These are phyloP conservation scores for Umimayanthus chanpuru DNA, from an alignment of 92 coral and sea anemone species.

Conservation along the genomic window DNA sequence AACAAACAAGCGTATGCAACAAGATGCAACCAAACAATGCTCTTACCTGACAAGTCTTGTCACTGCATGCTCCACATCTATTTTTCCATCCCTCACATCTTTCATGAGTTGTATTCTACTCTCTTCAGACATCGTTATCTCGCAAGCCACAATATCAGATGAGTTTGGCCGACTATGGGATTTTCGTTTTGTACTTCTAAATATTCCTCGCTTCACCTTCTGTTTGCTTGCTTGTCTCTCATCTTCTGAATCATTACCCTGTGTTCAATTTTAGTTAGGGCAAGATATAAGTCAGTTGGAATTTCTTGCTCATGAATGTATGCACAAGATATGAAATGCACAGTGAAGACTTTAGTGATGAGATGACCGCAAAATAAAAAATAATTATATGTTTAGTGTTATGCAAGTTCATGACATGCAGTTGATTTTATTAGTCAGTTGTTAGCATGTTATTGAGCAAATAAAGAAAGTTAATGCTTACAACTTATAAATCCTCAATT, in stretches of 20 bases:
- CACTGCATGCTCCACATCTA: constrained; percentile 79
- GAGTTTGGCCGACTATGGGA: constrained; percentile 67
- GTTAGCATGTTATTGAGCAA: background rate
- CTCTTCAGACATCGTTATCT: constrained; percentile 85
- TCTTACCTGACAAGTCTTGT: constrained; percentile 72
- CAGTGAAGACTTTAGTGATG: background rate
- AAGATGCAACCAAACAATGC: background rate
- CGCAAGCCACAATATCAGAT: constrained; percentile 82
- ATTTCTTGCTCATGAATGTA: no score
- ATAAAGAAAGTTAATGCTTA: background rate
- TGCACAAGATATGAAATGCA: background rate
- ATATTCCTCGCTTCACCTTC: constrained; percentile 72
- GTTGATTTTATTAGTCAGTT: no score
- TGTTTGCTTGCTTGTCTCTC: constrained; percentile 61
- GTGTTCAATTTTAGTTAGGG: background rate
- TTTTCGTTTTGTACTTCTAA: constrained; percentile 83
- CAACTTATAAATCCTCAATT: constrained; percentile 12
- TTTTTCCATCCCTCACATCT: constrained; percentile 68
- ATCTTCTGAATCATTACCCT: constrained; percentile 60
- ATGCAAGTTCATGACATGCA: constrained; percentile 1
- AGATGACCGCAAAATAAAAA: background rate
- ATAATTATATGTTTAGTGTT: background rate
- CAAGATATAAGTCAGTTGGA: background rate
- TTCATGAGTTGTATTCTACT: constrained; percentile 90
- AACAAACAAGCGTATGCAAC: no score